Evolutionary conservation across 2,888 invertebrate genomes (phyloP).

Genomic region (Agonopterix heracliana): DNA sequence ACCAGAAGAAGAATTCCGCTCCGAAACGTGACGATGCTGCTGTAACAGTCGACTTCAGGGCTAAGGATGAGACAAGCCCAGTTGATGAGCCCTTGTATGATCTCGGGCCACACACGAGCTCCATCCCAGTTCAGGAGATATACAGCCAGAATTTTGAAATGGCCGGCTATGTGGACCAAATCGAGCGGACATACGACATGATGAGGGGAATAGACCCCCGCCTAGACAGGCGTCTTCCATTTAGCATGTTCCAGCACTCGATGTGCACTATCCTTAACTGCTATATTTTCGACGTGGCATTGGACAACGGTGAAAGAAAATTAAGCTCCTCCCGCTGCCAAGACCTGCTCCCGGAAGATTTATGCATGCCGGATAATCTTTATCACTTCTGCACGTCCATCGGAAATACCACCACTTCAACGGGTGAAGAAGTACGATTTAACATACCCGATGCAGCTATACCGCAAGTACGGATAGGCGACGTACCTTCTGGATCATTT

Average conservation of each 20-base stretch:
- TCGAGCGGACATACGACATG: neutral
- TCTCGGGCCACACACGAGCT: neutral
- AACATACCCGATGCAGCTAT: neutral
- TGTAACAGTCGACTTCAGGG: neutral
- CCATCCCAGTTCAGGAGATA: neutral
- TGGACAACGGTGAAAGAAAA: neutral
- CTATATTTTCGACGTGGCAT: neutral
- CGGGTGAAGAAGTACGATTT: neutral
- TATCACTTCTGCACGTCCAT: neutral
- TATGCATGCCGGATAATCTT: neutral
- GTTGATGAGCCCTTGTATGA: neutral
- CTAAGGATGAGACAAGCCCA: neutral
- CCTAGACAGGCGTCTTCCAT: neutral
- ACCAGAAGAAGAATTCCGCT: slow-evolving; percentile 4
- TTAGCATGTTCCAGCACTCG: neutral
- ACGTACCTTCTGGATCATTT: neutral
- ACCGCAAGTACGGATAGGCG: neutral
- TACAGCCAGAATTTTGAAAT: neutral
- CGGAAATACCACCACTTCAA: neutral
- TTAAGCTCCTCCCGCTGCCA: neutral
- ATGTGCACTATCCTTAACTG: neutral
- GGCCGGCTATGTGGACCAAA: neutral
- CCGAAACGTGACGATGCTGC: neutral
- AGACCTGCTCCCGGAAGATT: neutral
- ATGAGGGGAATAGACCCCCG: neutral